Conservation (phyloP, 35 echinoderm and acorn worm species). For the Ophiothrix spiculata region DNA sequence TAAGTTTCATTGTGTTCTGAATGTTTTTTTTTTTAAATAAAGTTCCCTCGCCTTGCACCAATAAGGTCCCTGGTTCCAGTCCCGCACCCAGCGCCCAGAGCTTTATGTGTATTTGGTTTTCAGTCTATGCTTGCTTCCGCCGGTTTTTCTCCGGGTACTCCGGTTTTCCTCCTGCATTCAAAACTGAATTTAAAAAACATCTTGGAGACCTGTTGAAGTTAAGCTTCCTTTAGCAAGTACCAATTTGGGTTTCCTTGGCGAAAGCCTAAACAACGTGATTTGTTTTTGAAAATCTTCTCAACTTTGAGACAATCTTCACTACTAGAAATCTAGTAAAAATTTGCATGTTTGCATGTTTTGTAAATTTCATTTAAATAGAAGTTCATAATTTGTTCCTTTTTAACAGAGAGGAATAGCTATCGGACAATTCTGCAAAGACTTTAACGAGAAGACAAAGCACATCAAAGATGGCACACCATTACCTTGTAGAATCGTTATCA, state of each 20-base stretch:
- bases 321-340: neutral
- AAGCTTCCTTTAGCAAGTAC: neutral
- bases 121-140: too few species aligned
- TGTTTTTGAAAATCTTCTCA: too few species aligned
- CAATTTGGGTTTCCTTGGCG: neutral
- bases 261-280: neutral
- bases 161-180: neutral
- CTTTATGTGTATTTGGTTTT: too few species aligned
- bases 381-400: neutral
- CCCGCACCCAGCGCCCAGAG: neutral
- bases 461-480: conserved; percentile 87
- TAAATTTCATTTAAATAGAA: neutral
- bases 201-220: too few species aligned
- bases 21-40: neutral
- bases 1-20: too few species aligned
- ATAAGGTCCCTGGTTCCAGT: neutral
- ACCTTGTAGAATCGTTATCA: conserved; percentile 73
- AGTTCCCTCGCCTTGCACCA: neutral
- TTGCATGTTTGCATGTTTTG: neutral
- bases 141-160: too few species aligned
- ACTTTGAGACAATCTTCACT: neutral
- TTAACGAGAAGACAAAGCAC: conserved; percentile 91
- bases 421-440: conserved; percentile 97
- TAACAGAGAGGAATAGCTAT: conserved; percentile 90
- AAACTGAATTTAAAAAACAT: too few species aligned